phyloP scores from a whole-genome alignment of 2,888 invertebrate species.

The Alentia gelatinosa region DNA sequence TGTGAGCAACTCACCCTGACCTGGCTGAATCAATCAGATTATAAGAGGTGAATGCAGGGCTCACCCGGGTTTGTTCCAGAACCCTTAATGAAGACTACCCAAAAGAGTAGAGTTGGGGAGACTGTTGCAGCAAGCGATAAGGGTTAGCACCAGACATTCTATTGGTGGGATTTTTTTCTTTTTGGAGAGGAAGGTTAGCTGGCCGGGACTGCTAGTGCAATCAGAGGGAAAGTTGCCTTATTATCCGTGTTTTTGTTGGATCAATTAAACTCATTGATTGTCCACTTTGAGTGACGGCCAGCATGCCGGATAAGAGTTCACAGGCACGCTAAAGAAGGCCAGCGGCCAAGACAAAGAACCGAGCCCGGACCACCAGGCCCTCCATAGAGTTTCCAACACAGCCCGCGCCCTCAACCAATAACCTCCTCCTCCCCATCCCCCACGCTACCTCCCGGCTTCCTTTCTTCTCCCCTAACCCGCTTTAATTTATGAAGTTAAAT shows the following conservation, averaged over 20 bases:
- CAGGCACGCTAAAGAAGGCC: background rate
- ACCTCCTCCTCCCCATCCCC: background rate
- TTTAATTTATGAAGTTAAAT: slow-evolving; percentile 53
- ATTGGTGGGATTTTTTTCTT: too few species aligned
- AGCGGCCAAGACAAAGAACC: slow-evolving; percentile 24
- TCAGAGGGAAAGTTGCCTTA: slow-evolving; percentile 21
- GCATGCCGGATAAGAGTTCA: background rate
- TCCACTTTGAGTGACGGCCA: slow-evolving; percentile 41
- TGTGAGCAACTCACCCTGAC: too few species aligned
- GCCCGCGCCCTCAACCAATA: background rate
- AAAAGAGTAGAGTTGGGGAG: too few species aligned
- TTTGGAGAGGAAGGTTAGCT: background rate
- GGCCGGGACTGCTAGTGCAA: background rate
- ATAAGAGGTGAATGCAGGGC: too few species aligned
- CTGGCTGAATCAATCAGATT: too few species aligned
- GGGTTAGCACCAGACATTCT: too few species aligned
- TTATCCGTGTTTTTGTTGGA: slow-evolving; percentile 43
- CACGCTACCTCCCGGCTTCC: background rate
- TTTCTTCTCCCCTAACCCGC: background rate
- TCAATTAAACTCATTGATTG: slow-evolving; percentile 51
- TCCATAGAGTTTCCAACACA: background rate
- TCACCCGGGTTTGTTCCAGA: too few species aligned
- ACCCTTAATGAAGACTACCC: too few species aligned
- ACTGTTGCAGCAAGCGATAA: too few species aligned
- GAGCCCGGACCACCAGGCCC: background rate